Evolutionary conservation across 2,888 invertebrate species (phyloP).

Genomic region (Drosophila borealis): DNA sequence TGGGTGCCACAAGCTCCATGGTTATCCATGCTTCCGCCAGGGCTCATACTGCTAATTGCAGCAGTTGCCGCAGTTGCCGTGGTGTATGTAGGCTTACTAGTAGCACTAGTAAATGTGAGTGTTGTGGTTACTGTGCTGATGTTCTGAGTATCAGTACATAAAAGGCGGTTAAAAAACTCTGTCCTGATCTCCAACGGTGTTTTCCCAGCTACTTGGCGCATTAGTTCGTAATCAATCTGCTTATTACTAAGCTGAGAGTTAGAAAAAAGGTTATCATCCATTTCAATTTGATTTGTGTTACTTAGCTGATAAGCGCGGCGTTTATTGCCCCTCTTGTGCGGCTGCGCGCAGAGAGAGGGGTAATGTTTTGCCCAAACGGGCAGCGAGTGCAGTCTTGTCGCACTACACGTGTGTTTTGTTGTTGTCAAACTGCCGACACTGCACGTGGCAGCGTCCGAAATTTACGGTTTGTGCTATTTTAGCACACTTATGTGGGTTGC

Average conservation of each 20-base stretch:
- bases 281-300: conserved; percentile 1
- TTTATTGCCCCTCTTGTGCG: conserved; percentile 18
- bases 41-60: neutral
- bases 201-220: conserved; percentile 5
- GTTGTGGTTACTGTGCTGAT: conserved; percentile 3
- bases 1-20: neutral
- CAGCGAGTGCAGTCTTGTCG: conserved; percentile 4
- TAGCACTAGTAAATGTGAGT: conserved; percentile 12
- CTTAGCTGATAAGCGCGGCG: neutral
- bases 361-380: conserved; percentile 2
- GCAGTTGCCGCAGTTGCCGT: neutral
- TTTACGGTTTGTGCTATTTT: too few relatives aligned
- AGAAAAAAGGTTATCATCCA: conserved; percentile 3
- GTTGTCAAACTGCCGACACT: too few relatives aligned
- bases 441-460: too few relatives aligned
- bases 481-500: too few relatives aligned
- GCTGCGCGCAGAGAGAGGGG: conserved; percentile 14
- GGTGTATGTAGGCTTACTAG: too few relatives aligned
- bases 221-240: conserved; percentile 1
- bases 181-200: neutral
- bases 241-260: conserved; percentile 10
- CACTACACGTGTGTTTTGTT: neutral
- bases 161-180: neutral
- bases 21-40: neutral
- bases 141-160: neutral